Conservation (phyloP, 2,888 invertebrate species). For the Nemotelus nigrinus region DNA sequence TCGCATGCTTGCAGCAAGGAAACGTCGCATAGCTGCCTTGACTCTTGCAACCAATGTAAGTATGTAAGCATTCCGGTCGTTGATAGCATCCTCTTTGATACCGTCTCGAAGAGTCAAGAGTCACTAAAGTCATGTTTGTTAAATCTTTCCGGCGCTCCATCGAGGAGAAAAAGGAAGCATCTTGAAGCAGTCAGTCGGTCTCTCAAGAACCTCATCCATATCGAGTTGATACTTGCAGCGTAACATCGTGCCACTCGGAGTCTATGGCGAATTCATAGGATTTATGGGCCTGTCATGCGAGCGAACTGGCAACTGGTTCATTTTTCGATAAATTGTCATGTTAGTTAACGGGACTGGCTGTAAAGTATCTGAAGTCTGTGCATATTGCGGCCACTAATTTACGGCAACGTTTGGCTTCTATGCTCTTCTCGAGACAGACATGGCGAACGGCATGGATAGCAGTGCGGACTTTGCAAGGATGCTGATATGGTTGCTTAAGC, state of each 20-base stretch:
- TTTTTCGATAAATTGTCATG: constrained; percentile 44
- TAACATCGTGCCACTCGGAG: neutral
- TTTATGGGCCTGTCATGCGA: constrained; percentile 40
- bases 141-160: constrained; percentile 37
- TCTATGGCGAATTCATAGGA: constrained; percentile 30
- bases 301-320: constrained; percentile 42
- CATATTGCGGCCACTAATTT: constrained; percentile 45
- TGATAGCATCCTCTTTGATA: constrained; percentile 21
- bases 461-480: constrained; percentile 16
- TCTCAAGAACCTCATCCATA: constrained; percentile 15
- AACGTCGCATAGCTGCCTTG: constrained; percentile 39
- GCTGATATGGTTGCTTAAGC: constrained; percentile 23
- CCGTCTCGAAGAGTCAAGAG: constrained; percentile 38
- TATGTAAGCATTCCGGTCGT: neutral
- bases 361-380: constrained; percentile 6
- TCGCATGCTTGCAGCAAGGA: constrained; percentile 47
- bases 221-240: constrained; percentile 12
- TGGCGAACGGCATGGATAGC: neutral
- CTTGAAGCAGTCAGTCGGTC: constrained; percentile 20
- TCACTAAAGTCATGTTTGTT: constrained; percentile 41
- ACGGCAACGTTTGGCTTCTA: constrained; percentile 29
- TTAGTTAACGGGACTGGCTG: constrained; percentile 27
- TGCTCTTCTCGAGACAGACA: constrained; percentile 26
- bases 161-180: constrained; percentile 32
- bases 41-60: constrained; percentile 13